Evolutionary conservation across 2,888 invertebrate species (phyloP).

Genomic region (Ophion costatus): DNA sequence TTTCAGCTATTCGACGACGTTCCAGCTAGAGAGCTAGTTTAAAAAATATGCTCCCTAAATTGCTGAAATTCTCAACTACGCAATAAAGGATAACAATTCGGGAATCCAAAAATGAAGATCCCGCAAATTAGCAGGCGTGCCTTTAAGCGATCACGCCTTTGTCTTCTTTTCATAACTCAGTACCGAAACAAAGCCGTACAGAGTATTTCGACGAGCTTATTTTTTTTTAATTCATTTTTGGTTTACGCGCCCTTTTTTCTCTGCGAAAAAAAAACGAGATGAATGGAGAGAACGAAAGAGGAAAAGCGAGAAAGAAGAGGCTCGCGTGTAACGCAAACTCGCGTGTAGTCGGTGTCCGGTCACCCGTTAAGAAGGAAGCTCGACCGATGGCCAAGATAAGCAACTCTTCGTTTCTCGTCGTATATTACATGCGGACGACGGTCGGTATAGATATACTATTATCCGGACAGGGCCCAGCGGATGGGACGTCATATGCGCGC

Average conservation of each 20-base stretch:
- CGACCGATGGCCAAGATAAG: slow-evolving; percentile 82
- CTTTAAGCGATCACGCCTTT: no score
- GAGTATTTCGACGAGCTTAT: background rate
- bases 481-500: slow-evolving; percentile 55
- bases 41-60: no score
- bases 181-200: background rate
- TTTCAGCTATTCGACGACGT: no score
- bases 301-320: slow-evolving; percentile 44
- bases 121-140: no score
- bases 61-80: no score
- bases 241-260: slow-evolving; percentile 10
- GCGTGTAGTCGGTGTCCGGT: slow-evolving; percentile 76
- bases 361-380: slow-evolving; percentile 83
- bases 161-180: no score
- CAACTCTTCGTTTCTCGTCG: slow-evolving; percentile 63
- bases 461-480: background rate
- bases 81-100: no score
- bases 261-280: slow-evolving; percentile 19
- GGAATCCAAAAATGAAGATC: no score
- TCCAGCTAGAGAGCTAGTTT: no score
- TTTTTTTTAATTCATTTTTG: background rate
- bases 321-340: slow-evolving; percentile 68
- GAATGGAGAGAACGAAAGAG: slow-evolving; percentile 24
- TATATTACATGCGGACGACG: slow-evolving; percentile 34
- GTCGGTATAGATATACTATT: slow-evolving; percentile 17